Evolutionary conservation across 2,113 vertebrate species (phyloP).

Genomic region (Todiramphus saurophagus): DNA sequence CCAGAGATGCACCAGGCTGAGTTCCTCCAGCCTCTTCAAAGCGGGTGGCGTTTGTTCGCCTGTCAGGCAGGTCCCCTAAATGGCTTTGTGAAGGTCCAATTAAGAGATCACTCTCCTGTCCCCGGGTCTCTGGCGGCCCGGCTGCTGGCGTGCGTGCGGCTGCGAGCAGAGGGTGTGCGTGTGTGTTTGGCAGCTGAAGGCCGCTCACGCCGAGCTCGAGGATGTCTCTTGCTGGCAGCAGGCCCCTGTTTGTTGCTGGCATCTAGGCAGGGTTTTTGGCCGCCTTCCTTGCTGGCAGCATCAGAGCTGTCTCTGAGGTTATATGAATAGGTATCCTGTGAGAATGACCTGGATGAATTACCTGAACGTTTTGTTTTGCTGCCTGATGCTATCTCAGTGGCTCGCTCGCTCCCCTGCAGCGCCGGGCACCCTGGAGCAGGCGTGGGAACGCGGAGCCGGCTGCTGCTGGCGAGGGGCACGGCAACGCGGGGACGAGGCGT

Average conservation of each 20-base stretch:
- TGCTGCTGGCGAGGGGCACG: accelerated
- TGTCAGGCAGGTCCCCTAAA: not conserved
- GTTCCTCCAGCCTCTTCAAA: not conserved
- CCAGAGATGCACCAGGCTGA: not conserved
- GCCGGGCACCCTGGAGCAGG: not conserved
- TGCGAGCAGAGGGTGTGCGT: conserved; percentile 1
- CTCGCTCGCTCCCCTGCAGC: not conserved
- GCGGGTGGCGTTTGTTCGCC: not conserved
- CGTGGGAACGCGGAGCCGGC: not conserved
- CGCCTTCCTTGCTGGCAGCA: conserved; percentile 29
- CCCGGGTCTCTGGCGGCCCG: not conserved
- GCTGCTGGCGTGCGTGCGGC: not conserved
- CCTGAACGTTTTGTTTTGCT: not conserved
- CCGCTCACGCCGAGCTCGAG: not conserved
- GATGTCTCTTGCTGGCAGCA: conserved; percentile 22
- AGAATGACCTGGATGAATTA: not conserved
- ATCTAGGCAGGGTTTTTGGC: conserved; percentile 49
- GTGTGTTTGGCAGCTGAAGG: conserved; percentile 33
- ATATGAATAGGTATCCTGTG: not conserved
- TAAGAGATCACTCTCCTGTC: conserved; percentile 28
- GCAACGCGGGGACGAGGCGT: accelerated
- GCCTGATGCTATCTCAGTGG: not conserved
- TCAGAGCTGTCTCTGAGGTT: not conserved
- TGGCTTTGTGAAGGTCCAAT: not conserved
- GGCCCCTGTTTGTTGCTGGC: conserved; percentile 32